phyloP scores from a whole-genome alignment of 2,113 vertebrate species.

The Dipodomys stephensi region DNA sequence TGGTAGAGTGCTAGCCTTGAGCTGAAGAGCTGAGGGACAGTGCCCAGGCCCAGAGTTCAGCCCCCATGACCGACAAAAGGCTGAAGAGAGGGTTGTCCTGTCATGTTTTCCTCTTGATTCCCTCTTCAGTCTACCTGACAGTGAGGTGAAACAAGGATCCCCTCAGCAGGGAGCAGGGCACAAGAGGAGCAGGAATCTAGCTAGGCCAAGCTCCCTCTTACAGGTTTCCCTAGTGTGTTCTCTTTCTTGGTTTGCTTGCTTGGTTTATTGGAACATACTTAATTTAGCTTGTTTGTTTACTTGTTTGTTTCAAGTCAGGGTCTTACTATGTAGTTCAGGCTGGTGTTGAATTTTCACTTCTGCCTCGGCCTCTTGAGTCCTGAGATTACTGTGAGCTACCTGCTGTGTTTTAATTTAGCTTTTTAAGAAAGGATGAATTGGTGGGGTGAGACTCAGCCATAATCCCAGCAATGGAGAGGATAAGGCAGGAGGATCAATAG shows the following conservation, averaged over 20 bases:
- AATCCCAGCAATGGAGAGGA: background rate
- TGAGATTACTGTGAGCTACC: too few relatives aligned
- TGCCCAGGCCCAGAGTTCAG: too few relatives aligned
- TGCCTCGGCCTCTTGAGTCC: too few relatives aligned
- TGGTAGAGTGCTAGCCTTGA: too few relatives aligned
- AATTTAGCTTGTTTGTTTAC: background rate
- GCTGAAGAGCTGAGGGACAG: too few relatives aligned
- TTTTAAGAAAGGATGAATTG: constrained; percentile 17
- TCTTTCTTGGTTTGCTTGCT: background rate
- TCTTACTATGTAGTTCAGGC: too few relatives aligned
- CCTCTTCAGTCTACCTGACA: background rate
- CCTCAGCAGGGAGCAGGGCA: background rate
- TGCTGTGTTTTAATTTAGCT: background rate
- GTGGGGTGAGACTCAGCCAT: background rate
- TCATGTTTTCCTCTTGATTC: background rate
- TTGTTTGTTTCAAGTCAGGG: too few relatives aligned
- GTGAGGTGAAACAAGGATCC: too few relatives aligned
- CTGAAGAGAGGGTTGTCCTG: background rate
- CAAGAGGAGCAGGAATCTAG: background rate
- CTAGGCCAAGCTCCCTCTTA: background rate
- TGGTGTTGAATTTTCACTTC: too few relatives aligned
- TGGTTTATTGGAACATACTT: background rate
- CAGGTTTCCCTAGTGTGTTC: background rate
- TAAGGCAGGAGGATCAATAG: background rate
- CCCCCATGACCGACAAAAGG: too few relatives aligned